Conservation (phyloP, 2,113 vertebrate species). For the Isurus oxyrinchus region DNA sequence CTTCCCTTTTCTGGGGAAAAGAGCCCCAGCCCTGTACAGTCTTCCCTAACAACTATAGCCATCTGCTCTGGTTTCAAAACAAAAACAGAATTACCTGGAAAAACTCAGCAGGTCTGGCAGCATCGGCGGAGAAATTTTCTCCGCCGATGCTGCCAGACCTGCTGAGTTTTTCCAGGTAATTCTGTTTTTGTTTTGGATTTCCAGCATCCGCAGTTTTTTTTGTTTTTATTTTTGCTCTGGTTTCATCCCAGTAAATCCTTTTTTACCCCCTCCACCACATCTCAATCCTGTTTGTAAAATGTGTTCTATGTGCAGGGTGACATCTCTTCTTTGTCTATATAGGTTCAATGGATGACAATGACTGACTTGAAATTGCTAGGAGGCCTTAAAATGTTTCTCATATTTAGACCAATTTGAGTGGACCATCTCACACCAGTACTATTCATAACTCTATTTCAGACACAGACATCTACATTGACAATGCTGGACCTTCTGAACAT, state of each 20-base stretch:
- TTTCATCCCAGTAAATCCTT: background rate
- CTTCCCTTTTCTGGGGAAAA: background rate
- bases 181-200: too few relatives aligned
- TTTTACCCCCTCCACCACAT: background rate
- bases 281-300: background rate
- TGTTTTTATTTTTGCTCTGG: too few relatives aligned
- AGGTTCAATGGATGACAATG: background rate
- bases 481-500: conserved; percentile 80
- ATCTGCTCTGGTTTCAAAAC: background rate
- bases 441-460: conserved; percentile 52
- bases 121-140: too few relatives aligned
- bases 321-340: background rate
- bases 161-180: too few relatives aligned
- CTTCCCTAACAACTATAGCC: background rate
- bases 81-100: too few relatives aligned
- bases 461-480: conserved; percentile 64
- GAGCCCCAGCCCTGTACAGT: background rate
- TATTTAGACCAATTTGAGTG: background rate
- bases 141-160: too few relatives aligned
- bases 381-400: background rate
- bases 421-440: background rate
- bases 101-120: too few relatives aligned
- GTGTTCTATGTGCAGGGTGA: background rate
- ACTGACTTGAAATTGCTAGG: background rate
- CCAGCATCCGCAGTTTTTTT: too few relatives aligned